A percentile compares a stretch with the other conserved stretches of the same genome.
Conservation (phyloP, 2,888 invertebrate species). For the Acheta domesticus region DNA sequence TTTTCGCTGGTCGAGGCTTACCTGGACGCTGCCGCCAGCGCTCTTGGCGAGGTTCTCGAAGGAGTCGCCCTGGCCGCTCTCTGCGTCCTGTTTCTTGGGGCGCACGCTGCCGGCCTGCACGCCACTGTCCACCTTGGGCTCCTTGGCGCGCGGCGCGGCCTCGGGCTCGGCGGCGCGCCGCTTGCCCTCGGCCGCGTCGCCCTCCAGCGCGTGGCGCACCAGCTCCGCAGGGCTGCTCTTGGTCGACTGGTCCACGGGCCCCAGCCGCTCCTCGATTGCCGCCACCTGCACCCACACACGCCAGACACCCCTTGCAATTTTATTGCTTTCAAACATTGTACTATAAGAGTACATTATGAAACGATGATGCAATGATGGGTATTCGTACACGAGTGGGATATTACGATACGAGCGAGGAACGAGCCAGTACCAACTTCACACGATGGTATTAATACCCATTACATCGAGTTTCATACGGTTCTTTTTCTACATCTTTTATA, state of each 20-base stretch:
- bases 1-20: too few species aligned
- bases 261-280: slow-evolving; percentile 30
- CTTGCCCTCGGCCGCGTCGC: slow-evolving; percentile 29
- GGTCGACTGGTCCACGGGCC: slow-evolving; percentile 19
- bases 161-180: slow-evolving; percentile 36
- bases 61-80: slow-evolving; percentile 46
- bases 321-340: too few species aligned
- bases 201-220: slow-evolving; percentile 20
- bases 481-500: too few species aligned
- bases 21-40: too few species aligned
- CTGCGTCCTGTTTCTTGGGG: slow-evolving; percentile 31
- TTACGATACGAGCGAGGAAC: too few species aligned
- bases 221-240: slow-evolving; percentile 28
- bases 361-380: too few species aligned
- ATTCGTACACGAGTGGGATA: too few species aligned
- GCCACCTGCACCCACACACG: slow-evolving; percentile 31
- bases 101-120: slow-evolving; percentile 29
- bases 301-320: too few species aligned
- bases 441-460: too few species aligned
- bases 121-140: slow-evolving; percentile 39
- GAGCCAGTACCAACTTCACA: too few species aligned
- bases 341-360: too few species aligned
- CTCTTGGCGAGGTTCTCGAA: slow-evolving; percentile 44
- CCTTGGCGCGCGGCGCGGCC: slow-evolving; percentile 44
- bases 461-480: too few species aligned